Conservation (phyloP, 2,113 vertebrate species). For the Sorex fumeus region DNA sequence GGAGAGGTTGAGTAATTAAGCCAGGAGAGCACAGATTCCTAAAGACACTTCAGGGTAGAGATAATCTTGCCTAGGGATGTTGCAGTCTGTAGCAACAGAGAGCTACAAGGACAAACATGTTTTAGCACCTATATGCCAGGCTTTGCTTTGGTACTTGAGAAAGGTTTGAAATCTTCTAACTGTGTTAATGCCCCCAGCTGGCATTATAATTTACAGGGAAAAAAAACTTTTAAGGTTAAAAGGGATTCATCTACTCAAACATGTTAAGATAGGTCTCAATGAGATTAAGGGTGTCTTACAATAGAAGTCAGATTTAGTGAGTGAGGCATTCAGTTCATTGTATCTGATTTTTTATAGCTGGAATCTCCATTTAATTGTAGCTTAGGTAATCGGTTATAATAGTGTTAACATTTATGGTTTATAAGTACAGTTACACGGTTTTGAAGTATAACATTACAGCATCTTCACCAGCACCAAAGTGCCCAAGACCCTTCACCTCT, state of each 20-base stretch:
- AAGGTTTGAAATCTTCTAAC: background rate
- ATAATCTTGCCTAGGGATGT: background rate
- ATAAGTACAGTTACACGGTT: too few species aligned
- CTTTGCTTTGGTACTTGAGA: background rate
- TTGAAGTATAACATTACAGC: too few species aligned
- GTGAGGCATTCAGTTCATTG: constrained; percentile 9
- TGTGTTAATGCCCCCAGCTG: background rate
- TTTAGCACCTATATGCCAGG: background rate
- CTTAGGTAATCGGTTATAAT: too few species aligned
- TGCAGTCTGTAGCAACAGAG: background rate
- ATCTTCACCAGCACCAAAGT: too few species aligned
- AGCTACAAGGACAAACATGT: background rate
- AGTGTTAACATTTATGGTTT: too few species aligned
- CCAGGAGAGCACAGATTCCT: constrained; percentile 22
- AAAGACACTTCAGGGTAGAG: constrained; percentile 21
- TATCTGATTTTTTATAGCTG: background rate
- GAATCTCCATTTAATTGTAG: background rate
- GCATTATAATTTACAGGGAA: constrained; percentile 32
- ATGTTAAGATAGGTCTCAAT: background rate
- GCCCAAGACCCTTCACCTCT: too few species aligned
- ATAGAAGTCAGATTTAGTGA: background rate
- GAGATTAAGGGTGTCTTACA: background rate
- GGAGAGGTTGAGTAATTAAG: constrained; percentile 47
- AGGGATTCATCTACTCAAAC: background rate
- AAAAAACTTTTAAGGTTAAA: background rate